Conservation (phyloP, 2,113 vertebrate species). For the Anolis carolinensis region DNA sequence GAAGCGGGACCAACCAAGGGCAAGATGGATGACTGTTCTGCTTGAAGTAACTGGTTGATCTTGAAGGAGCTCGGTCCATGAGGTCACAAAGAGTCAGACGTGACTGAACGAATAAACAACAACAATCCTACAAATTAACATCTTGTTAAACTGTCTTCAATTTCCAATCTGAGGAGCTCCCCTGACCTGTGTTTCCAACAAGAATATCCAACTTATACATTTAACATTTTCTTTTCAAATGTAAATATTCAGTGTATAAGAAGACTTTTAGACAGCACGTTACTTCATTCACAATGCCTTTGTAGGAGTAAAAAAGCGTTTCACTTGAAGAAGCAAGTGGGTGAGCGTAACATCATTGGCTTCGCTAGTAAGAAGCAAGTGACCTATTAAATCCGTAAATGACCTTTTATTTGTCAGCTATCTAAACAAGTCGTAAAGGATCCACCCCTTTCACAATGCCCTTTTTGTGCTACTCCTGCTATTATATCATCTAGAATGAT, state of each 20-base stretch:
- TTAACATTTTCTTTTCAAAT: slow-evolving; percentile 63
- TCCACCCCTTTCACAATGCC: slow-evolving; percentile 73
- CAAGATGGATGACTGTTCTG: too few species aligned
- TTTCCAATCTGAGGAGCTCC: slow-evolving; percentile 8
- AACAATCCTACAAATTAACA: too few species aligned
- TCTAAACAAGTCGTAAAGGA: slow-evolving; percentile 66
- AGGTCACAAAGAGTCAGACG: too few species aligned
- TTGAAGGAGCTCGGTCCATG: too few species aligned
- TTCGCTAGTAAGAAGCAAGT: slow-evolving; percentile 69
- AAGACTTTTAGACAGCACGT: slow-evolving; percentile 26
- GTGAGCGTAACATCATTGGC: slow-evolving; percentile 52
- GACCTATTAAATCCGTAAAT: slow-evolving; percentile 76
- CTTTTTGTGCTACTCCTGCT: slow-evolving; percentile 65
- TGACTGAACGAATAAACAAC: too few species aligned
- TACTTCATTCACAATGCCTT: slow-evolving; percentile 64
- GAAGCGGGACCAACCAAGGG: too few species aligned
- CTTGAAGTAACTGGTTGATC: too few species aligned
- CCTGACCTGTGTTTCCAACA: slow-evolving; percentile 7
- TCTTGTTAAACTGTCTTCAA: background rate
- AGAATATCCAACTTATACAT: slow-evolving; percentile 33
- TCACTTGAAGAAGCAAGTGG: slow-evolving; percentile 50
- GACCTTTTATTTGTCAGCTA: slow-evolving; percentile 74
- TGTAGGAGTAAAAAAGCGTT: slow-evolving; percentile 34
- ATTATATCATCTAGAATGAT: slow-evolving; percentile 61
- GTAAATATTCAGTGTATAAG: slow-evolving; percentile 33